These are phyloP conservation scores for Discoglossus pictus DNA, from an alignment of 2,797 vertebrate genomes.

Conservation along the genomic window DNA sequence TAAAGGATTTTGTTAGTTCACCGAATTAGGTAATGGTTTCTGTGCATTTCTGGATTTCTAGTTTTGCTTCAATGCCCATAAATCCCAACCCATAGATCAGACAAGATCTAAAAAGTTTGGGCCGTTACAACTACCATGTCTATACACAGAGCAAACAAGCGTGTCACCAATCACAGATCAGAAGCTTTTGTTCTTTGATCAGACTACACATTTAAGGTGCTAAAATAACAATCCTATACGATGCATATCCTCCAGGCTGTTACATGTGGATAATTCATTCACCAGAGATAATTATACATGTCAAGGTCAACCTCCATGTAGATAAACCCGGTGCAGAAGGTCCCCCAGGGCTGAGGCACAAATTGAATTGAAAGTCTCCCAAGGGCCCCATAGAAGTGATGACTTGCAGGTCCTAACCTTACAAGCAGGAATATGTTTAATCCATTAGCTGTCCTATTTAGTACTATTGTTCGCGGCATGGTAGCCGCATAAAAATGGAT, in stretches of 20 bases:
- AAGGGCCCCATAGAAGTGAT: constrained; percentile 48
- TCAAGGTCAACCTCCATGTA: neutral
- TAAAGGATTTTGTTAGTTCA: too few species aligned
- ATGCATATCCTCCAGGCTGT: neutral
- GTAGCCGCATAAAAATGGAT: constrained; percentile 26
- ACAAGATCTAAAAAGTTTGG: too few species aligned
- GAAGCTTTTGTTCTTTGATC: too few species aligned
- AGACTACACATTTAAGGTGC: too few species aligned
- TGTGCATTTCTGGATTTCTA: too few species aligned
- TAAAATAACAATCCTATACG: too few species aligned
- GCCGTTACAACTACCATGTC: too few species aligned
- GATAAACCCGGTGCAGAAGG: neutral
- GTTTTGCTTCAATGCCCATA: too few species aligned
- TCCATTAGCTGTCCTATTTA: constrained; percentile 61
- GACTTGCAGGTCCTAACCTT: constrained; percentile 67
- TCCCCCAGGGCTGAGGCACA: neutral
- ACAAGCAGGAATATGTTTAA: constrained; percentile 59
- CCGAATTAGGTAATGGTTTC: too few species aligned
- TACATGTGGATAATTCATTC: neutral
- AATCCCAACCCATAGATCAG: too few species aligned
- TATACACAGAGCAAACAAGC: too few species aligned
- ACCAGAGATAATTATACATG: neutral
- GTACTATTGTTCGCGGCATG: constrained; percentile 14
- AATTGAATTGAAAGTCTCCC: constrained; percentile 40
- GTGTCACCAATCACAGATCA: too few species aligned